These are phyloP conservation scores for Sinohyriopsis cumingii DNA, from an alignment of 2,888 invertebrate genomes.

Conservation along the genomic window DNA sequence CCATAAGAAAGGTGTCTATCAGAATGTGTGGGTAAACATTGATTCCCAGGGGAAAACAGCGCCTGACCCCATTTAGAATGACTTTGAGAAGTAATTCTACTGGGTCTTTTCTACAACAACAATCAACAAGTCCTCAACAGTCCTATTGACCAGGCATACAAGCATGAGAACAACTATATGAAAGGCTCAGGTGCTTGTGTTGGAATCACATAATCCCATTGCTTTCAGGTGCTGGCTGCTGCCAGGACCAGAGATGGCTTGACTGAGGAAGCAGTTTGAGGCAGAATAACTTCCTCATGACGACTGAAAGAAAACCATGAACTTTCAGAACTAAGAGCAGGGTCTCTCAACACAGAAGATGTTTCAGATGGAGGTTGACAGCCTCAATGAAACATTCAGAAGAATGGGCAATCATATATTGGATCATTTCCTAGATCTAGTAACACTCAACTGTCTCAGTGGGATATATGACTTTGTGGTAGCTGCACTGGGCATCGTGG, in stretches of 20 bases:
- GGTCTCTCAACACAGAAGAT: not conserved
- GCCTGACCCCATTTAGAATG: too few relatives aligned
- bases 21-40: too few relatives aligned
- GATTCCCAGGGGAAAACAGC: too few relatives aligned
- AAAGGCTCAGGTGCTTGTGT: constrained; percentile 23
- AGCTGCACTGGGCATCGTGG: not conserved
- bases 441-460: not conserved
- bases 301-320: not conserved
- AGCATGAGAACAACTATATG: constrained; percentile 21
- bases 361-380: not conserved
- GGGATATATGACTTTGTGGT: not conserved
- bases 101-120: too few relatives aligned
- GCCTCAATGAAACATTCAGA: not conserved
- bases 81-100: too few relatives aligned
- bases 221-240: not conserved
- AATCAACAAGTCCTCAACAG: constrained; percentile 11
- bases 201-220: constrained; percentile 17
- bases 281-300: not conserved
- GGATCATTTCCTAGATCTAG: not conserved
- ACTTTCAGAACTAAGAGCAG: not conserved
- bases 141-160: constrained; percentile 29
- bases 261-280: not conserved
- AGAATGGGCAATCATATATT: not conserved
- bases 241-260: too few relatives aligned
- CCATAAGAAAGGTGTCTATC: too few relatives aligned